Evolutionary conservation across 2,888 invertebrate genomes (phyloP).

Genomic region (Drosophila basisetae): DNA sequence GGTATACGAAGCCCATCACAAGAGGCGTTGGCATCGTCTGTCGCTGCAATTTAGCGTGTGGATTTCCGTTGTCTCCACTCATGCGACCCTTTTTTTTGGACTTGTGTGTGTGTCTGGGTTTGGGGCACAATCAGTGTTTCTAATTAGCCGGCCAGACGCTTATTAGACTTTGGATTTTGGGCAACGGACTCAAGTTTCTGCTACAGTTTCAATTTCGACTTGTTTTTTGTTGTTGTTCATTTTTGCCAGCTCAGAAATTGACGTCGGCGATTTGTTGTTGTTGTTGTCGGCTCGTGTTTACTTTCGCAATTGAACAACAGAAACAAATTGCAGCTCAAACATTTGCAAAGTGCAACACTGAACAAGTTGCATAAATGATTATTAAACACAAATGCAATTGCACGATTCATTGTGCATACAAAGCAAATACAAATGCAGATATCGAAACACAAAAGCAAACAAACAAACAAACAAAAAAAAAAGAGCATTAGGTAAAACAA

Average conservation of each 20-base stretch:
- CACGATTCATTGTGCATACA: conserved; percentile 59
- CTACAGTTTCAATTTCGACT: conserved; percentile 22
- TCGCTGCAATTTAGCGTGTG: conserved; percentile 47
- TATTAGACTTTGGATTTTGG: conserved; percentile 63
- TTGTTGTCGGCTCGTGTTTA: conserved; percentile 18
- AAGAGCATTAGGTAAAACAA: neutral
- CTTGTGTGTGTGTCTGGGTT: conserved; percentile 25
- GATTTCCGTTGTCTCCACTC: conserved; percentile 24
- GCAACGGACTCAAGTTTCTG: conserved; percentile 55
- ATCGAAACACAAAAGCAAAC: conserved; percentile 24
- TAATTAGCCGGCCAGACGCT: conserved; percentile 74
- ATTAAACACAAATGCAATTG: conserved; percentile 57
- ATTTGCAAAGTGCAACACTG: conserved; percentile 58
- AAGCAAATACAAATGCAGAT: neutral
- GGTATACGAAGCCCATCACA: conserved; percentile 25
- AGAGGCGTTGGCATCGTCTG: conserved; percentile 39
- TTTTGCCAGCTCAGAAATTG: conserved; percentile 3
- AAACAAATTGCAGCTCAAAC: conserved; percentile 49
- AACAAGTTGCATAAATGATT: conserved; percentile 72
- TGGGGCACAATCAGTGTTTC: conserved; percentile 57
- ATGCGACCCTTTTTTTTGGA: conserved; percentile 12
- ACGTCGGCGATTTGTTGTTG: conserved; percentile 13
- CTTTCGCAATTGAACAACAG: conserved; percentile 26
- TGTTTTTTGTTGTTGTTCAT: neutral
- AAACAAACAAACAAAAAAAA: neutral